phyloP scores from a whole-genome alignment of 2,888 invertebrate genomes.

The Micoletzkya japonica region DNA sequence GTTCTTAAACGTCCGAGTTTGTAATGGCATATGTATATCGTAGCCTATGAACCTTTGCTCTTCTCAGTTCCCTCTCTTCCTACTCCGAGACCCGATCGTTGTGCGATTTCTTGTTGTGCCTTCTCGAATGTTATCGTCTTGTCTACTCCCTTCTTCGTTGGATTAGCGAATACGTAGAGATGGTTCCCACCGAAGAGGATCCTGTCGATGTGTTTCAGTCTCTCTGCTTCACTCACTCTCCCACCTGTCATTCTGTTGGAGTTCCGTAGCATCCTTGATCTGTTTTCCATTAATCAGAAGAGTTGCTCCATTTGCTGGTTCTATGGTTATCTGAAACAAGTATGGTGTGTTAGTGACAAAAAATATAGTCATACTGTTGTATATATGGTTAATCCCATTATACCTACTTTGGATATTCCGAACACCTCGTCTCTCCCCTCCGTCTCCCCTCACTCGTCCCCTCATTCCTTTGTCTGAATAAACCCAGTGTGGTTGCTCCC shows the following conservation, averaged over 20 bases:
- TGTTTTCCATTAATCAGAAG: conserved; percentile 69
- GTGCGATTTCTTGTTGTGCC: conserved; percentile 70
- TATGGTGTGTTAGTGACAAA: neutral
- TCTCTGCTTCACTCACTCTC: neutral
- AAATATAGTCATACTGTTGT: neutral
- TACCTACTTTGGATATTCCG: too few relatives aligned
- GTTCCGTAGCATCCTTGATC: conserved; percentile 65
- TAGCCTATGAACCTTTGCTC: conserved; percentile 32
- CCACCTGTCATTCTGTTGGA: conserved; percentile 69
- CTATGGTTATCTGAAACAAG: conserved; percentile 28
- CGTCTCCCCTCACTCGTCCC: too few relatives aligned
- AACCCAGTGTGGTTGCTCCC: too few relatives aligned
- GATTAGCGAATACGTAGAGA: conserved; percentile 69
- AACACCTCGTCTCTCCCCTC: too few relatives aligned
- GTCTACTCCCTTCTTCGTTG: conserved; percentile 62
- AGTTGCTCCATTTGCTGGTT: conserved; percentile 62
- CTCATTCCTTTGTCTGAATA: too few relatives aligned
- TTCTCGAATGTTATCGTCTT: conserved; percentile 68
- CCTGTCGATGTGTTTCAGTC: conserved; percentile 54
- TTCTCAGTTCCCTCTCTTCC: conserved; percentile 31
- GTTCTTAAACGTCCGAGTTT: conserved; percentile 48
- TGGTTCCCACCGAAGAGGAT: conserved; percentile 70
- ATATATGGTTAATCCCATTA: too few relatives aligned
- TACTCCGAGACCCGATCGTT: conserved; percentile 64
- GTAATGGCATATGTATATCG: too few relatives aligned